Base-by-base conservation (phyloP, 2,797 vertebrate species). In the Rhynchotus rufescens region DNA sequence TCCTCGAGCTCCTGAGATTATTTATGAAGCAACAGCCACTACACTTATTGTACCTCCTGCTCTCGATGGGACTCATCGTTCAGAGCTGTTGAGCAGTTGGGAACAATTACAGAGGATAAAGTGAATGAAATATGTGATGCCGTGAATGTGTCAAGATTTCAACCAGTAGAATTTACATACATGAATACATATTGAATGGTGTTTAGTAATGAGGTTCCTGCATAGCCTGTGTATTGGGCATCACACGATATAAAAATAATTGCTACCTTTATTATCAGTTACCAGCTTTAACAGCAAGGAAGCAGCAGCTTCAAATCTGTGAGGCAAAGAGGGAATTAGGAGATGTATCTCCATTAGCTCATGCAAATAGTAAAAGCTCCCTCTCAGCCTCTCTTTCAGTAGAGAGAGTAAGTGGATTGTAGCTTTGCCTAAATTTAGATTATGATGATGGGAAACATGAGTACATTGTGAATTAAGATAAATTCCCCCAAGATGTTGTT, bases 81-180 rank as follows among this genome's bases (percentile, higher is more conserved):
- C 96, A 96, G 94, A 93, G 89, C 89, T 88, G 92, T 82, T 94
- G 91, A 96, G 87, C 95, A 94, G 92, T 97, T 96, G 92, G 94
- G 95, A 94, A 95, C 96, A 96, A 96, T 95, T 96, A 96, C 84
- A 90, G 95, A 89, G 96, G 88, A 94, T 96, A 95, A 97, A 96
- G 90, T 74, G 93, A 94, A 95, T 96, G 93, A 96, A 96, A 96
- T 96, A 96, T 86, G 90, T 65, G 80, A 80, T 69, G 77, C 85
- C 60, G 85, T 95, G 95, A 96, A 95, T 96, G 74, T 90, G 95
- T 96, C 95, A 94, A 88, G 95, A 91, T 90, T 96, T 88, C 32
- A 28, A 94, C 95, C 87, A 44, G 81, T 51, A 81, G 95, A 96
- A 97, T 97, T 96, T 97, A 95, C 96, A 96, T 96, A 95, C 91